phyloP scores from a whole-genome alignment of 1,140 invertebrate genomes.

The Stegodyphus mimosarum region DNA sequence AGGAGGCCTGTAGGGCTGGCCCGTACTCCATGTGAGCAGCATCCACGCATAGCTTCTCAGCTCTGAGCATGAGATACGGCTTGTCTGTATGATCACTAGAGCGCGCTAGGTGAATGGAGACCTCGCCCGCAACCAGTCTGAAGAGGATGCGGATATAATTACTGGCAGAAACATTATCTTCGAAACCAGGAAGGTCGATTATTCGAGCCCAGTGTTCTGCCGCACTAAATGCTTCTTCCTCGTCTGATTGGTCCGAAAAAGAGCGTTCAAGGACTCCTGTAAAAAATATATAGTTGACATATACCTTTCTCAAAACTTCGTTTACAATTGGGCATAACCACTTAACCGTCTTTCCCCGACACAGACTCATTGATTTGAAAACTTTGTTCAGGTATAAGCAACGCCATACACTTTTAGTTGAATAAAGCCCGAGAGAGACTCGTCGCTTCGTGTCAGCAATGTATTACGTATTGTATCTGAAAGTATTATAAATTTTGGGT shows the following conservation, averaged over 20 bases:
- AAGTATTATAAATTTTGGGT: too few relatives aligned
- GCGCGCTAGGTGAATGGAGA: constrained; percentile 72
- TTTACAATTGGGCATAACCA: too few relatives aligned
- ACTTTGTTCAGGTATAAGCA: too few relatives aligned
- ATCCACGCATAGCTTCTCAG: constrained; percentile 79
- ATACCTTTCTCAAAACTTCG: too few relatives aligned
- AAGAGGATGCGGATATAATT: constrained; percentile 80
- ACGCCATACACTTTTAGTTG: too few relatives aligned
- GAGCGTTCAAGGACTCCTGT: constrained; percentile 65
- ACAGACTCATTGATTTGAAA: too few relatives aligned
- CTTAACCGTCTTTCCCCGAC: too few relatives aligned
- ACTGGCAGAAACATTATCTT: constrained; percentile 83
- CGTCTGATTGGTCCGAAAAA: constrained; percentile 74
- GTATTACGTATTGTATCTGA: too few relatives aligned
- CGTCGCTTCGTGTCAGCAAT: too few relatives aligned
- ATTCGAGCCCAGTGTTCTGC: constrained; percentile 78
- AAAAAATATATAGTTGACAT: background rate
- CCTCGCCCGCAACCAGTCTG: constrained; percentile 79
- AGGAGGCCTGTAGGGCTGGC: constrained; percentile 79
- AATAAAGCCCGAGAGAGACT: too few relatives aligned
- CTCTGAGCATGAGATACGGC: constrained; percentile 80
- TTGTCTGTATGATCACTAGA: constrained; percentile 77
- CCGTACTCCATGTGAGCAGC: constrained; percentile 83
- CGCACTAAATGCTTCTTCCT: constrained; percentile 73
- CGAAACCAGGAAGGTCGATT: constrained; percentile 83